Conservation (phyloP, 2,113 vertebrate genomes). For the Xiphophorus hellerii region DNA sequence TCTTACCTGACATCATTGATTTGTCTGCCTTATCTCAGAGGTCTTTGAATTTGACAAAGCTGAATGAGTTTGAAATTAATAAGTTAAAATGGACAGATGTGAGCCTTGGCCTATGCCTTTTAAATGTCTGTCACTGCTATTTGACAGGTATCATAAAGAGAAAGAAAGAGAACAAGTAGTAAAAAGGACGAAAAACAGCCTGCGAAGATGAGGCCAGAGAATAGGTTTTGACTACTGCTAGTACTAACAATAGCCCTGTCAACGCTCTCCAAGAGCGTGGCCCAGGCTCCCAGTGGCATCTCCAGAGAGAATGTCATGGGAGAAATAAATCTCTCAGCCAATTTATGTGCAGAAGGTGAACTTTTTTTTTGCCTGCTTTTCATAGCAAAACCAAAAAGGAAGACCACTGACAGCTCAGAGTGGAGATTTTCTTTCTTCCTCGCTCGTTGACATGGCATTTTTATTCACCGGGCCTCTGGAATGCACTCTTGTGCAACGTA, state of each 20-base stretch:
- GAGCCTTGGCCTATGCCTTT: constrained; percentile 61
- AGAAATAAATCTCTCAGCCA: constrained; percentile 77
- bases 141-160: constrained; percentile 55
- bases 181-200: constrained; percentile 36
- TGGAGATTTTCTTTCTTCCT: constrained; percentile 70
- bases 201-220: constrained; percentile 48
- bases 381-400: constrained; percentile 58
- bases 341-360: constrained; percentile 79
- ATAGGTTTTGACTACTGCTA: constrained; percentile 49
- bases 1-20: constrained; percentile 40
- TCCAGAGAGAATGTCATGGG: constrained; percentile 74
- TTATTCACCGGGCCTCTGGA: constrained; percentile 71
- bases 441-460: constrained; percentile 72
- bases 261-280: constrained; percentile 68
- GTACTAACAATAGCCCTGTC: constrained; percentile 79
- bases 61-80: constrained; percentile 64
- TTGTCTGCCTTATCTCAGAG: constrained; percentile 30
- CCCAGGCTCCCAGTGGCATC: constrained; percentile 73
- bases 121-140: constrained; percentile 60
- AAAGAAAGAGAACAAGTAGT: constrained; percentile 28
- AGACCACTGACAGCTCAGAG: constrained; percentile 71
- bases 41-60: constrained; percentile 56
- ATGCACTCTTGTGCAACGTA: constrained; percentile 69
- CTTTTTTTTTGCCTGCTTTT: constrained; percentile 60
- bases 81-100: constrained; percentile 60